A percentile compares a stretch with the other conserved stretches of the same genome.
Evolutionary conservation across 2,797 vertebrate genomes (phyloP).

Genomic region (Artibeus lituratus): DNA sequence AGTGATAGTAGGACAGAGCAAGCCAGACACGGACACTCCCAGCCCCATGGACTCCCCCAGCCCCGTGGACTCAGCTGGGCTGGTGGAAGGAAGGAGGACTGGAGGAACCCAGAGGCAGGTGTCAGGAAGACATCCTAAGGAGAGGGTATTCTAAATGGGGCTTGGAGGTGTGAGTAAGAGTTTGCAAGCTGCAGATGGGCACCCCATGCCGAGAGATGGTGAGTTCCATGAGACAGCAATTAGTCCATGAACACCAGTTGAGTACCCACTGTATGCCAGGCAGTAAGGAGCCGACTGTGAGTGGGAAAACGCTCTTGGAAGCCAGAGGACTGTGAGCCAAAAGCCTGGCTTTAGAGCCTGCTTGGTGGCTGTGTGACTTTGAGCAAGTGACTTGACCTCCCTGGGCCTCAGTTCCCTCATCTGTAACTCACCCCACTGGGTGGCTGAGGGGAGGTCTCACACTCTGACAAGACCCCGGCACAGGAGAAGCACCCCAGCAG

Average conservation of each 20-base stretch:
- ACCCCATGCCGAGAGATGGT: neutral
- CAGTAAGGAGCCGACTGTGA: neutral
- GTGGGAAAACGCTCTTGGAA: neutral
- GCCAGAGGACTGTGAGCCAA: neutral
- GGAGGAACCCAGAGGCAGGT: neutral
- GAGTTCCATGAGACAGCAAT: neutral
- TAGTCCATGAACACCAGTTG: neutral
- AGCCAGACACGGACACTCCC: neutral
- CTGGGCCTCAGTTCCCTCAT: neutral
- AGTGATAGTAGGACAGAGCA: neutral
- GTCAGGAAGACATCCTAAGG: neutral
- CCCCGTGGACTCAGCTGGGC: neutral
- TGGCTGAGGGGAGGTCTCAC: too few species aligned
- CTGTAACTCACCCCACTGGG: neutral
- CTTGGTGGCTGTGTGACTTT: neutral
- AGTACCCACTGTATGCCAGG: neutral
- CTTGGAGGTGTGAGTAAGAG: constrained; percentile 2
- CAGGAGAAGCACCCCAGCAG: rapidly evolving
- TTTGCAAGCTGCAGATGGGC: neutral
- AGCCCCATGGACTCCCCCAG: neutral
- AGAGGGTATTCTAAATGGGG: neutral
- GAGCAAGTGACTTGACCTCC: neutral
- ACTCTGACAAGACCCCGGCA: neutral
- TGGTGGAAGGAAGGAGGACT: neutral
- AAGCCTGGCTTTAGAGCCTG: neutral